Evolutionary conservation across 2,888 invertebrate species (phyloP).

Genomic region (Rhopalosiphum nymphaeae): DNA sequence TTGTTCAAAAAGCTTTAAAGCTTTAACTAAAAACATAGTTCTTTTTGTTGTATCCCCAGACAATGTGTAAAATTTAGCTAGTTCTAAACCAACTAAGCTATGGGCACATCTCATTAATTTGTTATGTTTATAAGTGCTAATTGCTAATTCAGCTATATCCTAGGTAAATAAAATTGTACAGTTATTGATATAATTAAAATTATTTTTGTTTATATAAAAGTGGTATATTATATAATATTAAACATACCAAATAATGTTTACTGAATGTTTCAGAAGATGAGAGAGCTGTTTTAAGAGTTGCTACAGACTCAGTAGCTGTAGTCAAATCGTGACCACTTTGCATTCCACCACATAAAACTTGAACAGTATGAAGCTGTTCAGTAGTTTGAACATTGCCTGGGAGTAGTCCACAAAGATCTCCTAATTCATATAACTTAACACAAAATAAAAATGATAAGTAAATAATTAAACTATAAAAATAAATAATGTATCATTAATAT

Average conservation of each 20-base stretch:
- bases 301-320: constrained; percentile 77
- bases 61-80: constrained; percentile 91
- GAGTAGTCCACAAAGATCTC: constrained; percentile 90
- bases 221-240: background rate
- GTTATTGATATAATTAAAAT: constrained; percentile 55
- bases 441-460: constrained; percentile 65
- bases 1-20: constrained; percentile 85
- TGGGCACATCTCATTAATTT: constrained; percentile 85
- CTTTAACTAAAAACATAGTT: constrained; percentile 88
- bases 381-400: constrained; percentile 87
- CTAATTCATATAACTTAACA: constrained; percentile 82
- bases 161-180: constrained; percentile 69
- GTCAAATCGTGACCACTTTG: constrained; percentile 78
- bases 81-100: constrained; percentile 83
- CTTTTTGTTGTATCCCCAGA: constrained; percentile 89
- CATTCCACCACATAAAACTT: constrained; percentile 92
- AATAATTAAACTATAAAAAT: background rate
- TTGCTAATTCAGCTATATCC: constrained; percentile 93
- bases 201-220: constrained; percentile 18
- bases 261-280: constrained; percentile 91
- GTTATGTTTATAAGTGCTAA: constrained; percentile 97
- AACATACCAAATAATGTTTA: constrained; percentile 83
- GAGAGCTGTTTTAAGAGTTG: constrained; percentile 88
- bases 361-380: constrained; percentile 90
- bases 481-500: background rate